Conservation (phyloP, 2,113 vertebrate species). For the Porphyrio hochstetteri region DNA sequence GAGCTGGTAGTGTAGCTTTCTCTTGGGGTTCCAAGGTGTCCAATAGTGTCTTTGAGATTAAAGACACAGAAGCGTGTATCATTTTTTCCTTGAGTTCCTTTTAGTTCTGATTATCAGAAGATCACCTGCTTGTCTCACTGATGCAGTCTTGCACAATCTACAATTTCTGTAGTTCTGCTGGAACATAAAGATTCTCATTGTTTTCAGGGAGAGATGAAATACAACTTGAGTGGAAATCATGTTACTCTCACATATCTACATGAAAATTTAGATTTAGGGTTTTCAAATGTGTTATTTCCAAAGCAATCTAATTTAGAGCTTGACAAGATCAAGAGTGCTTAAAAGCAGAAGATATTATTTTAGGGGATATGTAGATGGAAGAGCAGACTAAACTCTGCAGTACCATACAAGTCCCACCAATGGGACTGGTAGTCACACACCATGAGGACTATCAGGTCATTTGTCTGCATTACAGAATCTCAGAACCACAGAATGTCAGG, state of each 20-base stretch:
- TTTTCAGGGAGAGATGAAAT: not conserved
- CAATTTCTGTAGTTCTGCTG: not conserved
- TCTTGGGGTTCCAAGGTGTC: not conserved
- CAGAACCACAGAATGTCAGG: no score
- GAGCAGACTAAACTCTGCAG: not conserved
- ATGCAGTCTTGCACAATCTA: not conserved
- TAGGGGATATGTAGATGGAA: not conserved
- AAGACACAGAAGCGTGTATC: not conserved
- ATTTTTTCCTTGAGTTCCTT: not conserved
- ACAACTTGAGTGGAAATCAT: not conserved
- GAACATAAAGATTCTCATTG: not conserved
- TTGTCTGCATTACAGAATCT: not conserved
- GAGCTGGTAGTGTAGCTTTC: not conserved
- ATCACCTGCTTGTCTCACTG: not conserved
- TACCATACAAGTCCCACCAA: not conserved
- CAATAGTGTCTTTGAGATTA: not conserved
- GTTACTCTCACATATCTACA: not conserved
- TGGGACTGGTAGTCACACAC: not conserved
- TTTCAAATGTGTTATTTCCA: not conserved
- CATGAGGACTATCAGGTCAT: not conserved
- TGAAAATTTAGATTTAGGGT: not conserved
- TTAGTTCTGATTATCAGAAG: not conserved
- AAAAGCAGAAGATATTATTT: not conserved
- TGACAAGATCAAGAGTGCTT: not conserved
- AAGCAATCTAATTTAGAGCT: not conserved